phyloP scores from a whole-genome alignment of 2,888 invertebrate species.

The Hydrotaea cyrtoneurina region DNA sequence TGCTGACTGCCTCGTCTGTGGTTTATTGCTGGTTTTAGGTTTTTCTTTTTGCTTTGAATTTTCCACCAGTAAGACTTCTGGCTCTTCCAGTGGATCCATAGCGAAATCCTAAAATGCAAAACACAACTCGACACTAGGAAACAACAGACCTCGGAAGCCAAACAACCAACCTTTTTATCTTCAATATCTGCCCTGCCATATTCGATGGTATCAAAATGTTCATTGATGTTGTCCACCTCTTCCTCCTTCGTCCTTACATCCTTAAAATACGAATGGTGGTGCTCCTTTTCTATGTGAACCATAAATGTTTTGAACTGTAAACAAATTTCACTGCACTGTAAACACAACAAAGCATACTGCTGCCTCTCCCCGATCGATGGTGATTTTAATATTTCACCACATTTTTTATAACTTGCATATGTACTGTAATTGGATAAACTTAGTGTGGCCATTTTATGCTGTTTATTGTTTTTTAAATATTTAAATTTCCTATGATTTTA shows the following conservation, averaged over 20 bases:
- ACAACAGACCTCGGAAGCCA: background rate
- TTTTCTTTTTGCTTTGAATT: constrained; percentile 39
- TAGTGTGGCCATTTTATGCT: constrained; percentile 45
- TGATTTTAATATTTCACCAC: constrained; percentile 64
- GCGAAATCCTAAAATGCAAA: constrained; percentile 51
- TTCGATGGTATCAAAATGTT: constrained; percentile 40
- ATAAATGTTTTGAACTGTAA: constrained; percentile 63
- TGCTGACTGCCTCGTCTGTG: background rate
- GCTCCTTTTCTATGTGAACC: constrained; percentile 62
- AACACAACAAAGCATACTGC: constrained; percentile 59
- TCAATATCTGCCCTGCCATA: constrained; percentile 46
- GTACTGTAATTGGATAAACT: constrained; percentile 51
- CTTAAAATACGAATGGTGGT: constrained; percentile 41
- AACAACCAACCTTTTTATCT: constrained; percentile 56
- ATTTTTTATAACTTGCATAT: constrained; percentile 61
- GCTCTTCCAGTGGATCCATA: constrained; percentile 63
- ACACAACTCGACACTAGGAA: background rate
- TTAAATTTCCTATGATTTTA: constrained; percentile 15
- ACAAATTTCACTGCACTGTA: constrained; percentile 63
- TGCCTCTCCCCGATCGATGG: constrained; percentile 58
- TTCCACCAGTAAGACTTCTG: constrained; percentile 52
- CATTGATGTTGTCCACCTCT: constrained; percentile 30
- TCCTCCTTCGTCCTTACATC: constrained; percentile 48
- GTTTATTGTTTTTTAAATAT: constrained; percentile 24
- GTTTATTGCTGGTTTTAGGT: constrained; percentile 3